Evolutionary conservation across 2,888 invertebrate species (phyloP).

Genomic region (Drosophila multiciliata): DNA sequence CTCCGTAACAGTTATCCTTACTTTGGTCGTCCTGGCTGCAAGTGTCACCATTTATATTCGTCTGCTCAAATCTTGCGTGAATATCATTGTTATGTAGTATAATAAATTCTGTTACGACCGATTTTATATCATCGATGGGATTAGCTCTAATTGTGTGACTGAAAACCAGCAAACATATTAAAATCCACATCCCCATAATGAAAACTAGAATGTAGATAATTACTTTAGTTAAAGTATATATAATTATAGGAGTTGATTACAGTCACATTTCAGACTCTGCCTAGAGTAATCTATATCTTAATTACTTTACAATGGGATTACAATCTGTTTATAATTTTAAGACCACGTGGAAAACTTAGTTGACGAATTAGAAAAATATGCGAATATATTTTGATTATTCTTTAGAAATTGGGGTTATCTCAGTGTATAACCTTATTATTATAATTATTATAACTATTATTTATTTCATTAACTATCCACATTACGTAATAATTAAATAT

Average conservation of each 20-base stretch:
- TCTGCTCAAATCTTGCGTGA: slow-evolving; percentile 94
- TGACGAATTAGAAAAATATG: not conserved
- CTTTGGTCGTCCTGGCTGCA: slow-evolving; percentile 86
- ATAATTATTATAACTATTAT: no score
- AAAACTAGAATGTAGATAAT: not conserved
- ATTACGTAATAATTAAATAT: not conserved
- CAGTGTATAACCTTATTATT: not conserved
- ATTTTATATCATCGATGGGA: slow-evolving; percentile 40
- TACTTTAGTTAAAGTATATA: not conserved
- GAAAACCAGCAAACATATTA: not conserved
- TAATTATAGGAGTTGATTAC: not conserved
- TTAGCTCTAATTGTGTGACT: slow-evolving; percentile 21
- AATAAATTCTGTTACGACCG: slow-evolving; percentile 86
- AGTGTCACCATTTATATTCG: slow-evolving; percentile 89
- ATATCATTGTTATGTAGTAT: slow-evolving; percentile 97
- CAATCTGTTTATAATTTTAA: not conserved
- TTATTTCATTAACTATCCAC: not conserved
- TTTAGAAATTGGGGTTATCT: not conserved
- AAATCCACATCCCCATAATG: not conserved
- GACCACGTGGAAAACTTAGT: not conserved
- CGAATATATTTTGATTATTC: not conserved
- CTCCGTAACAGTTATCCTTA: slow-evolving; percentile 91
- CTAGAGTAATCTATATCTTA: not conserved
- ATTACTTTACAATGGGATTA: not conserved
- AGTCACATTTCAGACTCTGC: not conserved